Evolutionary conservation across 2,797 vertebrate genomes (phyloP), one percentile per base, ranked within the genome.

Genomic region (Coregonus suidteri): DNA sequence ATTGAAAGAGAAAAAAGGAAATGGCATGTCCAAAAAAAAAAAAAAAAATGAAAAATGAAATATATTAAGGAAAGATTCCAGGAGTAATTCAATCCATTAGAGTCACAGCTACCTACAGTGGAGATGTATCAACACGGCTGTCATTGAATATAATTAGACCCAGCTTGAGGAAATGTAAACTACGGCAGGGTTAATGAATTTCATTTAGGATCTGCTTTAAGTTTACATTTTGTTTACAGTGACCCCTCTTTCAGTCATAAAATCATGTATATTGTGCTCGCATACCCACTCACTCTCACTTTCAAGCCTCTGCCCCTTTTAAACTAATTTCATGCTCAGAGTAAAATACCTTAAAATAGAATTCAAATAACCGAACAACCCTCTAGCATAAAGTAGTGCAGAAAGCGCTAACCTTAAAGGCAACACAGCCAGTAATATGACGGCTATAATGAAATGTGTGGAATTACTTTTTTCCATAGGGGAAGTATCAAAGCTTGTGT

Each of bases 161-260:
- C 20, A 62, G 59, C 20, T 4, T 62, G 59, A 20, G 59, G 7
- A 62, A 9, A 62, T 62, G 20, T 25, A 25, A 18, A n/a, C 59
- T 13, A 62, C 11, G 20, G 15, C 20, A 62, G 20, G 0, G 59
- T 62, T 62, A 62, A 62, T 25, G 7, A 13, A 11, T 20, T 62
- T 62, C 20, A 62, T 62, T 62, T 62, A 2, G 7, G n/a, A 62
- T 62, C 68, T 73, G 75, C 76, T 64, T 71, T 41, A 74, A 81
- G 70, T 52, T 53, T 79, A 82, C 76, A 47, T 79, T 13, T 73
- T 81, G 84, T 81, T 84, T 83, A 83, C 82, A 71, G 41, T 62
- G 34, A 37, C 51, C 31, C 47, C 53, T 82, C 71, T 76, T 75
- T 62, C 75, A 64, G 53, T 68, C 56, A 80, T 74, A 78, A 79